Base-by-base conservation (phyloP, 2,797 vertebrate species). In the Pangasius sanitwongsei region DNA sequence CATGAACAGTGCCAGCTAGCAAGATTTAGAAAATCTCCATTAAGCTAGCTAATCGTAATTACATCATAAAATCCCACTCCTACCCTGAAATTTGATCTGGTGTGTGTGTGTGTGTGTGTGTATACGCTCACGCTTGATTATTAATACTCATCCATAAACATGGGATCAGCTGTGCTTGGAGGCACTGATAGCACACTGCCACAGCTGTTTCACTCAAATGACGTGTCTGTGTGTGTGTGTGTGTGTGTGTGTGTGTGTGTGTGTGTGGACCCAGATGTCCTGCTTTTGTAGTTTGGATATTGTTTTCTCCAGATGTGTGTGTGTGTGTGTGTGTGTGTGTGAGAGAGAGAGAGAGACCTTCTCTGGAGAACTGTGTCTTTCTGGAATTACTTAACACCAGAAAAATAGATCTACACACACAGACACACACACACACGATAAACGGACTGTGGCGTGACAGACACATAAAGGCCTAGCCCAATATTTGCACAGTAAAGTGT, bases 171-270 rank as follows among this genome's bases (percentile, higher is more conserved):
- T 83, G 55, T 59, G 55, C 18, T 37, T 82, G 57, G 34, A 63
- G 6, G 13, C 81, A 28, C 20, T 8, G 25, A 63, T 28, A 83
- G 23, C 57, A 48, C 53, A 61, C 6, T 0, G 57, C 25, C 37
- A 63, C 81, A 83, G 81, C 81, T 83, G 78, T 81, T 81, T 81
- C 78, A 59, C 55, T 81, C 31, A 37, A 37, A 57, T 80, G 28
- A n/a, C 31, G 75, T 11, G 28, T 80, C 53, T 23, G 53, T 37
- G 75, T 80, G 77, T 80, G 48, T 78, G 48, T 53, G 48, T n/a
- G 74, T 48, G n/a, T 81, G 78, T 83, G 80, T 81, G 78, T 81
- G 78, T 81, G 78, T 37, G 78, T 81, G 75, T 53, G 48, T 77
- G 74, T 50, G n/a, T 81, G 78, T 83, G 78, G 57, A 31, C 48